A percentile compares a stretch with the other conserved stretches of the same genome.
phyloP scores from a whole-genome alignment of 1,140 invertebrate genomes.

The Physella acuta region DNA sequence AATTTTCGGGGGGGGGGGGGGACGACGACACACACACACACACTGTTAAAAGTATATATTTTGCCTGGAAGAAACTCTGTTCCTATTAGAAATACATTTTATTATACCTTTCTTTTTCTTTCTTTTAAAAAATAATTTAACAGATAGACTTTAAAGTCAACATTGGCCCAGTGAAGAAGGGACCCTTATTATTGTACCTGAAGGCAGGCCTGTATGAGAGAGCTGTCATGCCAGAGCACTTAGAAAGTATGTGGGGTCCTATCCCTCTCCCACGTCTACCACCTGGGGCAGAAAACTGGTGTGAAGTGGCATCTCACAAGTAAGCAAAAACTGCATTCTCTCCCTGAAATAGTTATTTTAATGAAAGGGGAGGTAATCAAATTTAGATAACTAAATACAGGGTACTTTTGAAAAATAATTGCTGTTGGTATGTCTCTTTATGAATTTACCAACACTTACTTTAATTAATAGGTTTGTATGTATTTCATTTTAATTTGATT shows the following conservation, averaged over 20 bases:
- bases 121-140: neutral
- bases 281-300: conserved; percentile 43
- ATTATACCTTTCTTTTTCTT: neutral
- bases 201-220: conserved; percentile 38
- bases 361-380: neutral
- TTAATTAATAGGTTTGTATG: too few relatives aligned
- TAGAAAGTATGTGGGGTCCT: conserved; percentile 55
- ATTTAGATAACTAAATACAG: neutral
- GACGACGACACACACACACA: too few relatives aligned
- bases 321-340: conserved; percentile 25
- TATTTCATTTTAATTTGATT: too few relatives aligned
- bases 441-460: too few relatives aligned
- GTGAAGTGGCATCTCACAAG: conserved; percentile 55
- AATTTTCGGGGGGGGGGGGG: too few relatives aligned
- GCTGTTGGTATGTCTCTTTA: neutral
- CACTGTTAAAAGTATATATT: too few relatives aligned
- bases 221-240: conserved; percentile 51
- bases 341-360: neutral
- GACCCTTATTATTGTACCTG: conserved; percentile 33
- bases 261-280: conserved; percentile 47
- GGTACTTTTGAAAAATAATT: neutral
- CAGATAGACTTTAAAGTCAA: conserved; percentile 2
- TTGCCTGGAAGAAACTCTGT: too few relatives aligned
- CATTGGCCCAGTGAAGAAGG: conserved; percentile 21
- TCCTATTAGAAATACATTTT: neutral